phyloP scores from a whole-genome alignment of 1,140 invertebrate genomes.

The Tribolium madens region DNA sequence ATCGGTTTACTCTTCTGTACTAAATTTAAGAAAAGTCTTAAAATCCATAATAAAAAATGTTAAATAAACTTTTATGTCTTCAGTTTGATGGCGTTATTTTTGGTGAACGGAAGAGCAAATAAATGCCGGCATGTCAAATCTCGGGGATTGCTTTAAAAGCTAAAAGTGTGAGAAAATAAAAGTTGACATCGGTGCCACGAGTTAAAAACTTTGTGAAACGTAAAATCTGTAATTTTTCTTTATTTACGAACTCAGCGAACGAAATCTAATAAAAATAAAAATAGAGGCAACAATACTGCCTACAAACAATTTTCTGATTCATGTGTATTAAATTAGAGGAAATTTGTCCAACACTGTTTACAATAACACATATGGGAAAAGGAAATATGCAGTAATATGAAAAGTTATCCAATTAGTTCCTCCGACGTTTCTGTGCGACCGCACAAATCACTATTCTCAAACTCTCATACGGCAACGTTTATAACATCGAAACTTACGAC shows the following conservation, averaged over 20 bases:
- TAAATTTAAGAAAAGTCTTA: too few relatives aligned
- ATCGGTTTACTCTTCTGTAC: too few relatives aligned
- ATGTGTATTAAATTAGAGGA: not conserved
- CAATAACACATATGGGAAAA: not conserved
- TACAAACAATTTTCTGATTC: too few relatives aligned
- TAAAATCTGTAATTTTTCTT: slow-evolving; percentile 1
- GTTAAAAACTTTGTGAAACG: not conserved
- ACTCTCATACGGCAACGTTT: not conserved
- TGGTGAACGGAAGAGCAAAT: not conserved
- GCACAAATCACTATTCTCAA: slow-evolving; percentile 4
- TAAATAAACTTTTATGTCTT: not conserved
- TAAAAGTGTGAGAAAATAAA: not conserved
- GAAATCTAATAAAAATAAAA: slow-evolving; percentile 13
- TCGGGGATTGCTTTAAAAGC: not conserved
- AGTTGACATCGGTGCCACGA: not conserved
- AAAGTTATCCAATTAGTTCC: slow-evolving; percentile 34
- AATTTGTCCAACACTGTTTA: slow-evolving; percentile 6
- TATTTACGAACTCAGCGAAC: not conserved
- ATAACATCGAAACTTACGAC: slow-evolving; percentile 16
- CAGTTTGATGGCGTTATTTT: not conserved
- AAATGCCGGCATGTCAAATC: not conserved
- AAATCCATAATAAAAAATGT: too few relatives aligned
- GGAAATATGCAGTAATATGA: slow-evolving; percentile 26
- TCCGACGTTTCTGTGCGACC: not conserved
- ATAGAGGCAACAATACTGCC: not conserved